These are phyloP conservation scores for Drosophila merina DNA, from an alignment of 2,888 invertebrate species.

Conservation along the genomic window DNA sequence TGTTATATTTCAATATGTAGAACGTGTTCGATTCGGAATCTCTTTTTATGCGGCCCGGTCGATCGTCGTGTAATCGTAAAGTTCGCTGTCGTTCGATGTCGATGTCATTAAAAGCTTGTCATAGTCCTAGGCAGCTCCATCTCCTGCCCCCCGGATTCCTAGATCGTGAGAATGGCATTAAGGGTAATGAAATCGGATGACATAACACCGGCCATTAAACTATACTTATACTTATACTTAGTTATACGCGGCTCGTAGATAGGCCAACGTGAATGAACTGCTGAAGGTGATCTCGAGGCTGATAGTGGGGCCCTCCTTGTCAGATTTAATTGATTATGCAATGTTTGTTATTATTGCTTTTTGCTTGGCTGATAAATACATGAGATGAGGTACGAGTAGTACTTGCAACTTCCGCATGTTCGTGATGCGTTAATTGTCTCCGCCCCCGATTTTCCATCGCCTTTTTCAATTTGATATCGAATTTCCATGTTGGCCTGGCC, in stretches of 20 bases:
- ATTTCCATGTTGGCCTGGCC: slow-evolving; percentile 47
- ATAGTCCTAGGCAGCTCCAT: slow-evolving; percentile 1
- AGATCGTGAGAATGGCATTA: slow-evolving; percentile 44
- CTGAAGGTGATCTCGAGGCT: slow-evolving; percentile 47
- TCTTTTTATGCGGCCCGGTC: slow-evolving; percentile 16
- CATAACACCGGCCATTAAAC: slow-evolving; percentile 43
- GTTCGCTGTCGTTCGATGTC: slow-evolving; percentile 26
- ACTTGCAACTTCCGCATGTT: slow-evolving; percentile 34
- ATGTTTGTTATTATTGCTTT: slow-evolving; percentile 35
- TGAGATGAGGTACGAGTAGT: slow-evolving; percentile 4
- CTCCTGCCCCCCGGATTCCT: not conserved
- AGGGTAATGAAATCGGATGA: slow-evolving; percentile 28
- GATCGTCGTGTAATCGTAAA: slow-evolving; percentile 40
- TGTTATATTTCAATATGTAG: slow-evolving; percentile 48
- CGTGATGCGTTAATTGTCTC: slow-evolving; percentile 36
- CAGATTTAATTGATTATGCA: slow-evolving; percentile 46
- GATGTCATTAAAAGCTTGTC: slow-evolving; percentile 37
- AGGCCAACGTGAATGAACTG: slow-evolving; percentile 44
- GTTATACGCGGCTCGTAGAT: slow-evolving; percentile 4
- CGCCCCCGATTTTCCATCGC: slow-evolving; percentile 8
- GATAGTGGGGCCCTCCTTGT: slow-evolving; percentile 38
- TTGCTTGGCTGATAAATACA: slow-evolving; percentile 26
- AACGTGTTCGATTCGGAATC: slow-evolving; percentile 48
- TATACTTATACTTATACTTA: slow-evolving; percentile 18
- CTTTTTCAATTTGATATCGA: slow-evolving; percentile 39